Conservation (phyloP, 2,888 invertebrate species). For the Prosapia bicincta region DNA sequence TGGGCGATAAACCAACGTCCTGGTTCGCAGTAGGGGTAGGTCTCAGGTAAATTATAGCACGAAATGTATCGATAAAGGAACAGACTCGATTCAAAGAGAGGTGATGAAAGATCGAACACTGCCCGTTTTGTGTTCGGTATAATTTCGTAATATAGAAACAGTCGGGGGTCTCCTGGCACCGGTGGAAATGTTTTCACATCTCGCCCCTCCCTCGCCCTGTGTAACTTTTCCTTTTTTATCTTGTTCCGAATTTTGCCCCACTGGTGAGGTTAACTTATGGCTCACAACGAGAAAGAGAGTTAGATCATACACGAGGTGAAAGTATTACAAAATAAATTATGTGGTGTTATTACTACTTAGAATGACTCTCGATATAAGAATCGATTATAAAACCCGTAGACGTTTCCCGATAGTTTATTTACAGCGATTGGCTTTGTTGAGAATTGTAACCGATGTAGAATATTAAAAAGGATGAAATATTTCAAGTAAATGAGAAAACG, state of each 20-base stretch:
- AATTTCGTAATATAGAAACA: neutral
- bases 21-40: neutral
- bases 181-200: neutral
- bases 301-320: too few relatives aligned
- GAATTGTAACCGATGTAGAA: too few relatives aligned
- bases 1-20: neutral
- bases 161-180: neutral
- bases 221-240: neutral
- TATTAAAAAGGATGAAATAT: too few relatives aligned
- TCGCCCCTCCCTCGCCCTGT: neutral
- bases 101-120: neutral
- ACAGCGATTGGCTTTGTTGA: too few relatives aligned
- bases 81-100: neutral
- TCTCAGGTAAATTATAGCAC: neutral
- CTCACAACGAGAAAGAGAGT: neutral
- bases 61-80: neutral
- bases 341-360: too few relatives aligned
- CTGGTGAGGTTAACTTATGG: neutral
- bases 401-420: too few relatives aligned
- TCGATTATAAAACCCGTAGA: too few relatives aligned
- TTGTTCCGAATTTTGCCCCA: neutral
- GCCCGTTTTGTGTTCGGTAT: neutral
- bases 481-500: too few relatives aligned
- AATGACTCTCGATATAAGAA: too few relatives aligned
- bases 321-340: too few relatives aligned